Base-by-base conservation (phyloP, 1,140 invertebrate species). In the Apis cerana region DNA sequence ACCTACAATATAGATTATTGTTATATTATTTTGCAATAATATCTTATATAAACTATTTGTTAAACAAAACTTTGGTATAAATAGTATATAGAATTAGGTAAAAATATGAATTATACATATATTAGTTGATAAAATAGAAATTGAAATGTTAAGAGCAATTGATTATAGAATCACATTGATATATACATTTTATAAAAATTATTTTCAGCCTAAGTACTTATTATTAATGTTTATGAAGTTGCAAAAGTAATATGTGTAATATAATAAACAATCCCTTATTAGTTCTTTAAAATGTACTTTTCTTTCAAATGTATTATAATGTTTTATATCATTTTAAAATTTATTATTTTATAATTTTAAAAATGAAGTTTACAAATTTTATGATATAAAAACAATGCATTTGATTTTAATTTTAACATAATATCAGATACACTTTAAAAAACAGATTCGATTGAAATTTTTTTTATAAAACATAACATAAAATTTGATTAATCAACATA, bases 81-180 rank as follows among this genome's bases (percentile, higher is more conserved):
- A 64, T 68, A 82, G 71, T 82, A 76, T 48, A n/a, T 76, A 19
- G 21, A 43, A 33, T 67, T 33, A 43, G 33, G 0, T 43, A 43
- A 43, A 43, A 43, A 7, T 43, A 43, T 43, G 33, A 43, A 43
- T 43, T 43, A 43, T 43, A 43, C 5, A 43, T 43, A 43, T 43
- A 43, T 65, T 68, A 76, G 19, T 76, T 27, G n/a, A 33, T 82
- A 15, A 59, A 58, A 13, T 52, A 58, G 2, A 80, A 61, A 13
- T 33, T 82, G 74, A 58, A 76, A 82, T 48, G 27, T 52, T 68
- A 82, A 69, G 10, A 69, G n/a, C 15, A 76, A 21, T n/a, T 76
- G 64, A 68, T 76, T 59, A 76, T 76, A 82, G 80, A 82, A 82
- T 82, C 74, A 82, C 80, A 82, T 76, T 69, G 80, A 82, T 68